phyloP scores from a whole-genome alignment of 2,888 invertebrate genomes.

The Agonopterix alstromeriana region DNA sequence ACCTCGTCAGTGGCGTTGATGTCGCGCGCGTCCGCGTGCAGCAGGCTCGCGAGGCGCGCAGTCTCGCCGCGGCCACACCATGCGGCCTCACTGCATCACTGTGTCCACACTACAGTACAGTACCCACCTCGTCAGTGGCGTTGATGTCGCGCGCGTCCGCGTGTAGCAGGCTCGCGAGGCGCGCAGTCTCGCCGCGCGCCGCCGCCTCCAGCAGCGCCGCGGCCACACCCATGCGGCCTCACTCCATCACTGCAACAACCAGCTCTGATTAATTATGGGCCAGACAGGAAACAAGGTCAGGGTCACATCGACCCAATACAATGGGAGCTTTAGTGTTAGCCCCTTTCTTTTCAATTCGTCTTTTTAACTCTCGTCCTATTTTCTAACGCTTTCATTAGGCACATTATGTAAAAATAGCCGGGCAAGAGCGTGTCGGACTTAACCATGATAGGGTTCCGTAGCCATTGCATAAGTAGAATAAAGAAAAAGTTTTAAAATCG shows the following conservation, averaged over 20 bases:
- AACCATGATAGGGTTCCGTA: no score
- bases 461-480: no score
- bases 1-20: conserved; percentile 86
- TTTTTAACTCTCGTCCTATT: no score
- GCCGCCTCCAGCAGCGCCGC: conserved; percentile 87
- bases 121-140: conserved; percentile 82
- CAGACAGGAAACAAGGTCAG: no score
- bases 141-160: conserved; percentile 82
- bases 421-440: no score
- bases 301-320: no score
- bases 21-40: conserved; percentile 81
- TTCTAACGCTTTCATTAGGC: no score
- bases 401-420: no score
- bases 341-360: no score
- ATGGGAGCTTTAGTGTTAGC: no score
- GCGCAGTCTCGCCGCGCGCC: conserved; percentile 88
- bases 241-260: conserved; percentile 60
- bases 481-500: no score
- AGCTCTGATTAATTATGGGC: background rate
- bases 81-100: conserved; percentile 69
- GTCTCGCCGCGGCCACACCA: conserved; percentile 86
- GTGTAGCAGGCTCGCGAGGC: conserved; percentile 82
- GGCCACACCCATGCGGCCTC: conserved; percentile 76
- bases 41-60: conserved; percentile 82
- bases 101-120: conserved; percentile 18